Conservation (phyloP, 2,113 vertebrate species). For the Lepus timidus region DNA sequence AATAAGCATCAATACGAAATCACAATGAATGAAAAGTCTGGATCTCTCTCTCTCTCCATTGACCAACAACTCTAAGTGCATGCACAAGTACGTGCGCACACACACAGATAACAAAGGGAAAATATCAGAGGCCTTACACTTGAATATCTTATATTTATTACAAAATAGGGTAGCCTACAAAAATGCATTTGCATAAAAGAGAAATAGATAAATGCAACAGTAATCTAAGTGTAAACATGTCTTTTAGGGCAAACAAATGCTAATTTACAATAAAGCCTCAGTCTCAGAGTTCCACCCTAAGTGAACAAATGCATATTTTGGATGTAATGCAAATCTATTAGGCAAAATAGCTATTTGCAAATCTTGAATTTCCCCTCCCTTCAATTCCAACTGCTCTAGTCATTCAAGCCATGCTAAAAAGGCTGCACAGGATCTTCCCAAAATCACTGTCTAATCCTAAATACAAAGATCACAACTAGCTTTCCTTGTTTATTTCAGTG, state of each 20-base stretch:
- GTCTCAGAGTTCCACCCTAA: not conserved
- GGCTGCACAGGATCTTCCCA: conserved; percentile 26
- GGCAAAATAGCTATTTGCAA: conserved; percentile 70
- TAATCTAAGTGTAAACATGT: conserved; percentile 17
- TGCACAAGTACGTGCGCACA: not conserved
- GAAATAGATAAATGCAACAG: conserved; percentile 42
- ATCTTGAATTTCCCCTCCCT: conserved; percentile 54
- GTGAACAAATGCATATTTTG: conserved; percentile 66
- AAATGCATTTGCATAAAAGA: conserved; percentile 66
- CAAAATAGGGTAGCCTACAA: conserved; percentile 31
- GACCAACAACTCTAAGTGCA: not conserved
- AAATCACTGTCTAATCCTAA: conserved; percentile 49
- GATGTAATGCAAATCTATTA: conserved; percentile 79
- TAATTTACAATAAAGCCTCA: conserved; percentile 48
- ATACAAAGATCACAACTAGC: conserved; percentile 38
- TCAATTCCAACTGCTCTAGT: not conserved
- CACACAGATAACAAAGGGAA: not conserved
- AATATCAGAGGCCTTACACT: not conserved
- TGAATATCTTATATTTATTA: conserved; percentile 44
- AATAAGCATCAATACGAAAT: conserved; percentile 47
- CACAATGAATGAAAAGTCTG: conserved; percentile 34
- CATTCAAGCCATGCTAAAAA: conserved; percentile 40
- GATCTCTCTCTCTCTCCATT: not conserved
- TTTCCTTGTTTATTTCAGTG: conserved; percentile 42
- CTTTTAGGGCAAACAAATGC: conserved; percentile 63